phyloP scores from a whole-genome alignment of 1,140 invertebrate genomes.

The Philaenus spumarius region DNA sequence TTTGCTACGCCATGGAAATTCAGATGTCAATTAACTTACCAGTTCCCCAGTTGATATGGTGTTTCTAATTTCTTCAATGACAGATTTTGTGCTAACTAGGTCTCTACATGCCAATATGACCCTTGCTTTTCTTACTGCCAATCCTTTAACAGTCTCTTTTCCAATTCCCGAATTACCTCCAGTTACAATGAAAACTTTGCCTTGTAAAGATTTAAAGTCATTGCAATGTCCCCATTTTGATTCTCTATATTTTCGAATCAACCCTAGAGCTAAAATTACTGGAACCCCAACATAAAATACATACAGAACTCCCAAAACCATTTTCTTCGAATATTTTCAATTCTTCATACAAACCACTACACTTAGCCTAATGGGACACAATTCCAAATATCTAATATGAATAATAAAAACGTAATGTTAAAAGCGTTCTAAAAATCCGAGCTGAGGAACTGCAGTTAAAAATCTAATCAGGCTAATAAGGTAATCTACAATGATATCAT shows the following conservation, averaged over 20 bases:
- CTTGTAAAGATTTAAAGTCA: constrained; percentile 41
- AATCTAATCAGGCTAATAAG: too few species aligned
- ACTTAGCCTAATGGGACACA: too few species aligned
- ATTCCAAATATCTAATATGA: too few species aligned
- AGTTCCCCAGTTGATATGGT: constrained; percentile 49
- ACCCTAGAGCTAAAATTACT: constrained; percentile 36
- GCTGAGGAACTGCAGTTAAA: too few species aligned
- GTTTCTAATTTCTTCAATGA: constrained; percentile 52
- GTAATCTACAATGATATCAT: too few species aligned
- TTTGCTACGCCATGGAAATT: background rate
- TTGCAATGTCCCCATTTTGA: constrained; percentile 43
- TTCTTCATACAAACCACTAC: too few species aligned
- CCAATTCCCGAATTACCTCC: constrained; percentile 77
- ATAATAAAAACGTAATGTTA: too few species aligned
- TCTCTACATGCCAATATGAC: constrained; percentile 70
- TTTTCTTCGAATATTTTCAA: background rate
- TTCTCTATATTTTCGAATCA: constrained; percentile 44
- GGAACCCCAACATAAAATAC: constrained; percentile 30
- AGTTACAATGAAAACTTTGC: constrained; percentile 65
- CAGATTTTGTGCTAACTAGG: constrained; percentile 50
- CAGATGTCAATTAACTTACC: constrained; percentile 40
- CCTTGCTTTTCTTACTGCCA: constrained; percentile 55
- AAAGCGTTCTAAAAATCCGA: too few species aligned
- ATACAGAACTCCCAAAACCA: constrained; percentile 8
- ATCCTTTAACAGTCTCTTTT: constrained; percentile 59